Conservation (phyloP, 2,888 invertebrate genomes). For the Rhagium mordax region DNA sequence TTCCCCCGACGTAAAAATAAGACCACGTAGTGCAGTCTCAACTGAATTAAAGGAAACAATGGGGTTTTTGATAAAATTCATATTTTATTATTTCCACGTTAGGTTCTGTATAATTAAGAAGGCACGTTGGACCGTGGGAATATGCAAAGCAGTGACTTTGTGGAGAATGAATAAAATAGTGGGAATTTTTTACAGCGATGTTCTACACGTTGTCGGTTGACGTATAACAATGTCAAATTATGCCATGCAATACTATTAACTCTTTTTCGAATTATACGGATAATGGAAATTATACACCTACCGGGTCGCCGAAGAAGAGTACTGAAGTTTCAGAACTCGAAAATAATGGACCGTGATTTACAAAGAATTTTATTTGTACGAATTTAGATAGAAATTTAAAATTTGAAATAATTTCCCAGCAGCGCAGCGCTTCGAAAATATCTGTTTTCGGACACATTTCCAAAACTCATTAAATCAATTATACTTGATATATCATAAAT, state of each 20-base stretch:
- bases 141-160: neutral
- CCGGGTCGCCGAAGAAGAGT: too few species aligned
- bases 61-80: neutral
- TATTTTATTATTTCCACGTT: neutral
- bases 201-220: neutral
- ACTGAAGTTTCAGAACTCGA: too few species aligned
- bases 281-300: neutral
- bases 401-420: too few species aligned
- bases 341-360: too few species aligned
- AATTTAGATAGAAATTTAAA: too few species aligned
- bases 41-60: neutral
- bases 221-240: neutral
- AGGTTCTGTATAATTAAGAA: neutral
- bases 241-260: too few species aligned
- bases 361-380: too few species aligned
- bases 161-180: neutral
- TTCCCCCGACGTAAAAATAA: neutral
- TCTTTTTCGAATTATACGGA: neutral
- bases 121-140: neutral
- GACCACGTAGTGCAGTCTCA: neutral
- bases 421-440: too few species aligned
- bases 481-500: too few species aligned
- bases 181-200: neutral
- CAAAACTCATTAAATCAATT: too few species aligned
- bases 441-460: too few species aligned